Percentiles rank a stretch among this genome's conserved stretches.
phyloP scores from a whole-genome alignment of 2,113 vertebrate species.

The Brachyhypopomus occidentalis region DNA sequence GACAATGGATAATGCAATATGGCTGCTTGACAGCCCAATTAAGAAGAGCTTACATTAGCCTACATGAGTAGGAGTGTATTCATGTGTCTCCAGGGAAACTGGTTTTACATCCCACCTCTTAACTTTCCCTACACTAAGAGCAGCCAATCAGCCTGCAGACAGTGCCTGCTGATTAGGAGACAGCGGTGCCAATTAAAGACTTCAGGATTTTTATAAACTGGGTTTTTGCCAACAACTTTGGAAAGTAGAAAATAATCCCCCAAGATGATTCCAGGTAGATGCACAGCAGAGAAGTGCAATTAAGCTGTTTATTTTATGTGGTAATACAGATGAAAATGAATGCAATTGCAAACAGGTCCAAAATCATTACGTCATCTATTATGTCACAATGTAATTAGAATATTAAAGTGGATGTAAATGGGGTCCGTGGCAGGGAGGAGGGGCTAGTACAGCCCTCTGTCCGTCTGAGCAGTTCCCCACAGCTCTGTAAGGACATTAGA shows the following conservation, averaged over 20 bases:
- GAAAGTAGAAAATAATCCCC: too few species aligned
- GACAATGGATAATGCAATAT: background rate
- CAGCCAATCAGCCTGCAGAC: slow-evolving; percentile 5
- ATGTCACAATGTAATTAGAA: background rate
- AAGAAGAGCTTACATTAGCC: background rate
- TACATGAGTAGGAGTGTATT: background rate
- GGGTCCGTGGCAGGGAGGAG: background rate
- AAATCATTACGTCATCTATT: background rate
- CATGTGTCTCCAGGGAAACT: background rate
- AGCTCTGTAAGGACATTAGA: slow-evolving; percentile 1
- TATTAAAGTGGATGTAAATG: background rate
- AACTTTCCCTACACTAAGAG: background rate
- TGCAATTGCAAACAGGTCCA: background rate
- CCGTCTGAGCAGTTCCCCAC: background rate
- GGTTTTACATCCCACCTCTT: background rate
- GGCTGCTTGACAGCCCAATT: background rate
- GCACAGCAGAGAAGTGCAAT: too few species aligned
- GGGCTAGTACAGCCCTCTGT: background rate
- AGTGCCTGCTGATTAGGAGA: background rate
- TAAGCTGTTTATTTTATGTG: too few species aligned
- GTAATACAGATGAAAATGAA: background rate
- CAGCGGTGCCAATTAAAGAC: background rate
- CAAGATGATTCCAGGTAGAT: too few species aligned
- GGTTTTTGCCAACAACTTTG: too few species aligned
- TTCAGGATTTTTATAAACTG: too few species aligned